Evolutionary conservation across 2,113 vertebrate species (phyloP).

Genomic region (Pyxicephalus adspersus): DNA sequence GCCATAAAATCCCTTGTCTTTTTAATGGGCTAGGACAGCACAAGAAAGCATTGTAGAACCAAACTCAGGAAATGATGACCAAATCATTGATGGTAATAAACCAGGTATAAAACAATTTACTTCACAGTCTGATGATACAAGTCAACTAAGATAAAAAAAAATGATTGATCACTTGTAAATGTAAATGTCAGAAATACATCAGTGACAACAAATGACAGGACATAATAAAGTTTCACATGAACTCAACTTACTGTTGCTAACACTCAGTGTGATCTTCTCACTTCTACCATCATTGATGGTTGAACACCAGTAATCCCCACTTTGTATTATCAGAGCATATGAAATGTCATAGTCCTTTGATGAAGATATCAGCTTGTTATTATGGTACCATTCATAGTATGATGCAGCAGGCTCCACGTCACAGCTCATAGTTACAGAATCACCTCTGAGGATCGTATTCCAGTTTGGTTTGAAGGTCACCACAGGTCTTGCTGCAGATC

Average conservation of each 20-base stretch:
- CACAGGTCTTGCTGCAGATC: background rate
- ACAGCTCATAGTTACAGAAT: background rate
- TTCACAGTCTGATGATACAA: too few species aligned
- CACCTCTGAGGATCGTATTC: background rate
- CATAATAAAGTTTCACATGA: too few species aligned
- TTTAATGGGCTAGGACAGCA: too few species aligned
- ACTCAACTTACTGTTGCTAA: background rate
- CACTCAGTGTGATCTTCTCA: background rate
- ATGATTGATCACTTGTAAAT: too few species aligned
- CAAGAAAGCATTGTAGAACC: too few species aligned
- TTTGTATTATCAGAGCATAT: background rate
- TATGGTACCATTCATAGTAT: background rate
- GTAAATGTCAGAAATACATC: too few species aligned
- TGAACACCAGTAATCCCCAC: background rate
- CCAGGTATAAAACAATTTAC: too few species aligned
- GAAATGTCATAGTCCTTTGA: background rate
- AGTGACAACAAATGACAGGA: too few species aligned
- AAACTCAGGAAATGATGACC: too few species aligned
- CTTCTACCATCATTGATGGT: background rate
- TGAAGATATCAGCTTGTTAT: background rate
- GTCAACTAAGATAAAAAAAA: too few species aligned
- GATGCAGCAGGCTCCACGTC: background rate
- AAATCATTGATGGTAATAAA: too few species aligned
- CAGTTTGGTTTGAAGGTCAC: slow-evolving; percentile 5
- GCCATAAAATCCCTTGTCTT: too few species aligned